These are phyloP conservation scores for Huso huso DNA, from an alignment of 2,797 vertebrate species.

Conservation along the genomic window DNA sequence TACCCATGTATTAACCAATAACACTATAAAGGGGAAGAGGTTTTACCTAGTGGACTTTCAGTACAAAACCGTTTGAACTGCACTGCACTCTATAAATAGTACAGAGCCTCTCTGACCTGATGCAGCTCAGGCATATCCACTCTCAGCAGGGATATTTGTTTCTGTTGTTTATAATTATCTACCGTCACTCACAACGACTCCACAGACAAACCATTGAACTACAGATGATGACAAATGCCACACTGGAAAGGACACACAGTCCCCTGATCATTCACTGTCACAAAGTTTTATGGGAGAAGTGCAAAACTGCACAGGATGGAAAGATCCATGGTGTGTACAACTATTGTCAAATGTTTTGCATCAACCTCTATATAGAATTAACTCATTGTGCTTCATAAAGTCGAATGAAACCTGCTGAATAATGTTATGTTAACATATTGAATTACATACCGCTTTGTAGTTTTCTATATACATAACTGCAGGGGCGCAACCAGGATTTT, in stretches of 20 bases:
- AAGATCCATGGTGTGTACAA: not conserved
- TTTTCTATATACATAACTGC: no score
- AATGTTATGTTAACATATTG: no score
- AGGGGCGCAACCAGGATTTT: no score
- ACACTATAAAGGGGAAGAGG: no score
- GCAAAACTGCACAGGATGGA: conserved; percentile 11
- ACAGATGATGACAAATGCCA: conserved; percentile 57
- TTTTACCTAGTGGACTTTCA: conserved; percentile 22
- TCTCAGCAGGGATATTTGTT: conserved; percentile 34
- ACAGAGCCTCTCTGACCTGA: conserved; percentile 28
- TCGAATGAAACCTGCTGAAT: no score
- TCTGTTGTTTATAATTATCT: conserved; percentile 53
- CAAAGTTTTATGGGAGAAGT: conserved; percentile 31
- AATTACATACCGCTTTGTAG: no score
- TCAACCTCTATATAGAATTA: not conserved
- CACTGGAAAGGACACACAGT: conserved; percentile 35
- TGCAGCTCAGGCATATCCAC: conserved; percentile 18
- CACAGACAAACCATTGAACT: conserved; percentile 47
- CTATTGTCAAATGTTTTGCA: not conserved
- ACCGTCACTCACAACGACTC: conserved; percentile 35
- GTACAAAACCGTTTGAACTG: conserved; percentile 25
- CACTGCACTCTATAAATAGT: conserved; percentile 26
- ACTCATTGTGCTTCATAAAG: no score
- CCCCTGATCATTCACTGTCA: conserved; percentile 50
- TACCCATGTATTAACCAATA: no score